Evolutionary conservation across 2,113 vertebrate genomes (phyloP).

Genomic region (human): GRCh38 chrX:17149001-17149500

Average conservation of each 20-base stretch:
- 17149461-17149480: no score
- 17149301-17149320: not conserved
- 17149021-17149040: conserved; percentile 53
- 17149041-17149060: conserved; percentile 59
- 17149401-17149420: no score
- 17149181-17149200: not conserved
- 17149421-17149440: no score
- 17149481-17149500: no score
- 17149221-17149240: conserved; percentile 38
- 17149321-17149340: no score
- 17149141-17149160: not conserved
- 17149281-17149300: not conserved
- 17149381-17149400: no score
- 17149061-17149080: conserved; percentile 51
- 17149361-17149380: no score
- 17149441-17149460: no score
- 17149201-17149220: conserved; percentile 30
- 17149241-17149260: conserved; percentile 10
- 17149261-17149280: conserved; percentile 10
- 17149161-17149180: not conserved
- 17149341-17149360: no score
- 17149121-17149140: conserved; percentile 35
- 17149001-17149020: conserved; percentile 40
- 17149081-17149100: conserved; percentile 52
- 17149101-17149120: conserved; percentile 58